Percentiles rank a stretch among this genome's conserved stretches.
These are phyloP conservation scores for Psammodynastes pulverulentus DNA, from an alignment of 2,113 vertebrate genomes.

Conservation along the genomic window DNA sequence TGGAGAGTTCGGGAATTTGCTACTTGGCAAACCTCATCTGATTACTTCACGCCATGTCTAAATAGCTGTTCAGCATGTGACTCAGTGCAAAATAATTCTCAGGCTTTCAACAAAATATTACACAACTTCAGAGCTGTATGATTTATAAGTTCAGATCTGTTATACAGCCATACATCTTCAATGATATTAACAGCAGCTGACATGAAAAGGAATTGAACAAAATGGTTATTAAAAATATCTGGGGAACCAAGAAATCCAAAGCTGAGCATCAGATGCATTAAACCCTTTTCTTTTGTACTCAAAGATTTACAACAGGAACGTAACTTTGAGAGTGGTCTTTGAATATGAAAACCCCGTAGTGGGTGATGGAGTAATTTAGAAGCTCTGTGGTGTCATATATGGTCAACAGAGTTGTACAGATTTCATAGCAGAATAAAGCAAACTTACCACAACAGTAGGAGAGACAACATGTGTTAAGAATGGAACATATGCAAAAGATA, in stretches of 20 bases:
- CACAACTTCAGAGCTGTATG: conserved; percentile 62
- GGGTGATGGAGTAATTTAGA: conserved; percentile 57
- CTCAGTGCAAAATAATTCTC: neutral
- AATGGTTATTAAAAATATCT: conserved; percentile 47
- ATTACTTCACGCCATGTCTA: neutral
- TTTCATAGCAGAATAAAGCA: conserved; percentile 52
- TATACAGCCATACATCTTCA: conserved; percentile 56
- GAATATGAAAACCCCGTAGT: conserved; percentile 52
- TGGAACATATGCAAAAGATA: conserved; percentile 59
- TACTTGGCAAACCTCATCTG: neutral
- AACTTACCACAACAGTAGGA: conserved; percentile 53
- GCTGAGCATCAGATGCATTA: conserved; percentile 40
- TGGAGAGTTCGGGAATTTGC: neutral
- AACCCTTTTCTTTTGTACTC: conserved; percentile 42
- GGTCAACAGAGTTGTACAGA: conserved; percentile 48
- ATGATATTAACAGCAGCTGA: conserved; percentile 58
- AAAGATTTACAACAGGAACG: conserved; percentile 61
- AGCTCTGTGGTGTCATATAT: conserved; percentile 42
- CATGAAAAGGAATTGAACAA: conserved; percentile 53
- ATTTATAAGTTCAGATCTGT: conserved; percentile 67
- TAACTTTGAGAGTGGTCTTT: conserved; percentile 59
- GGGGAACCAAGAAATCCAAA: conserved; percentile 55
- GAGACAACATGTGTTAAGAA: conserved; percentile 33
- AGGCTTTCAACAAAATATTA: conserved; percentile 60
- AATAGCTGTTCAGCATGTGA: neutral